Evolutionary conservation across 2,888 invertebrate genomes (phyloP).

Genomic region (Helleia helle): DNA sequence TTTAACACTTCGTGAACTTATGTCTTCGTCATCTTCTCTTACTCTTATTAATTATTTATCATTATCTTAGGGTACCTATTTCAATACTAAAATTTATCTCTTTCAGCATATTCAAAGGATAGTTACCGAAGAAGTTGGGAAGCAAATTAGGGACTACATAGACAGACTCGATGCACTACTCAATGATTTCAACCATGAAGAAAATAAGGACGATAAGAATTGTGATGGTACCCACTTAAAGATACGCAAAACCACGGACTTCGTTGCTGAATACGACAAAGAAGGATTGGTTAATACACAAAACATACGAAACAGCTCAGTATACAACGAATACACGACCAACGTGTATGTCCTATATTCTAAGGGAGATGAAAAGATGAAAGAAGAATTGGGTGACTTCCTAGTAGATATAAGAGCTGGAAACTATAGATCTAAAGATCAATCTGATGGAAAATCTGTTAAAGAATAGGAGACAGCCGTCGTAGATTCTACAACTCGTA

Average conservation of each 20-base stretch:
- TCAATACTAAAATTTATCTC: no score
- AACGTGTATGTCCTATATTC: constrained; percentile 44
- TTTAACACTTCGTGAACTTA: no score
- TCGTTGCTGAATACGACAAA: background rate
- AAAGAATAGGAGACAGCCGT: no score
- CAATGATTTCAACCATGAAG: background rate
- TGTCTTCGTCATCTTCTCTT: no score
- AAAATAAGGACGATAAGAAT: background rate
- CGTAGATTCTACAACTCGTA: no score
- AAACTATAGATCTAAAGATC: background rate
- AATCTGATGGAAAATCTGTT: no score
- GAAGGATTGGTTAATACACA: constrained; percentile 23
- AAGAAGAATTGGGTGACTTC: constrained; percentile 2
- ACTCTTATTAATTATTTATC: no score
- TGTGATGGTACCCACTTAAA: background rate
- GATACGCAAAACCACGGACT: background rate
- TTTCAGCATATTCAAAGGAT: constrained; percentile 1
- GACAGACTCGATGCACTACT: background rate
- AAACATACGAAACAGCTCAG: constrained; percentile 34
- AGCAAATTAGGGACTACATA: background rate
- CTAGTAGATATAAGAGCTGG: background rate
- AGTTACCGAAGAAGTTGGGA: background rate
- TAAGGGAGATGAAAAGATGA: constrained; percentile 19
- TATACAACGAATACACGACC: constrained; percentile 39
- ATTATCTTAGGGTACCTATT: no score